Percentiles rank a stretch among this genome's conserved stretches.
Evolutionary conservation across 1,140 invertebrate genomes (phyloP).

Genomic region (Drosophila triauraria): DNA sequence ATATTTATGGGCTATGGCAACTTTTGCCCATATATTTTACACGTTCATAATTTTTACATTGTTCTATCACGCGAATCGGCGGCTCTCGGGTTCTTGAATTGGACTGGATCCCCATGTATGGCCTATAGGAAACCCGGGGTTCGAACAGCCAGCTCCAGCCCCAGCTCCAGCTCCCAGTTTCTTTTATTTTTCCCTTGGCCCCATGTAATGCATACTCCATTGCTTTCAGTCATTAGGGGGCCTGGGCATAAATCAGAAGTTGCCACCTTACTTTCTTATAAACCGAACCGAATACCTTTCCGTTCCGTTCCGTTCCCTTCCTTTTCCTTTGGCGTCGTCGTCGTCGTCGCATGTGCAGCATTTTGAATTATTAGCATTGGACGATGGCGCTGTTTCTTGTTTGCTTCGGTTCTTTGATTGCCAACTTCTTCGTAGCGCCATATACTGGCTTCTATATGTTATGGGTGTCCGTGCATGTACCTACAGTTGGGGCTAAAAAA

Average conservation of each 20-base stretch:
- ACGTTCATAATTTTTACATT: slow-evolving; percentile 80
- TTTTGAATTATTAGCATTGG: slow-evolving; percentile 79
- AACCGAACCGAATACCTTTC: slow-evolving; percentile 15
- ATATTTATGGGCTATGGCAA: slow-evolving; percentile 63
- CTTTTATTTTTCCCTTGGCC: slow-evolving; percentile 28
- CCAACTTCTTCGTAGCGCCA: slow-evolving; percentile 67
- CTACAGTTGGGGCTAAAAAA: background rate
- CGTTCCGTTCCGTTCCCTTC: slow-evolving; percentile 2
- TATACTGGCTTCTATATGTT: background rate
- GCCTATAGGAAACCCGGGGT: slow-evolving; percentile 46
- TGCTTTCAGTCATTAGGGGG: slow-evolving; percentile 73
- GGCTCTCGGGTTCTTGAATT: slow-evolving; percentile 24
- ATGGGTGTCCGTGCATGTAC: too few relatives aligned
- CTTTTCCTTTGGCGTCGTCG: slow-evolving; percentile 39
- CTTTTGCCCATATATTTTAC: slow-evolving; percentile 70
- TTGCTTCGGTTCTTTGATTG: slow-evolving; percentile 68
- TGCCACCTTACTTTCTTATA: slow-evolving; percentile 45
- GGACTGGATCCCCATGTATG: slow-evolving; percentile 43
- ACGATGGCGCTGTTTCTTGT: slow-evolving; percentile 44
- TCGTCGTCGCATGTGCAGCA: slow-evolving; percentile 69
- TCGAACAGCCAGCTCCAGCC: slow-evolving; percentile 23
- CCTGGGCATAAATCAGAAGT: slow-evolving; percentile 76
- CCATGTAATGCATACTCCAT: slow-evolving; percentile 77
- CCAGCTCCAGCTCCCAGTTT: slow-evolving; percentile 3
- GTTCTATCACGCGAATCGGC: slow-evolving; percentile 79